Evolutionary conservation across 2,113 vertebrate genomes (phyloP), one percentile per base, ranked within the genome.

Genomic region (Seriola aureovittata): DNA sequence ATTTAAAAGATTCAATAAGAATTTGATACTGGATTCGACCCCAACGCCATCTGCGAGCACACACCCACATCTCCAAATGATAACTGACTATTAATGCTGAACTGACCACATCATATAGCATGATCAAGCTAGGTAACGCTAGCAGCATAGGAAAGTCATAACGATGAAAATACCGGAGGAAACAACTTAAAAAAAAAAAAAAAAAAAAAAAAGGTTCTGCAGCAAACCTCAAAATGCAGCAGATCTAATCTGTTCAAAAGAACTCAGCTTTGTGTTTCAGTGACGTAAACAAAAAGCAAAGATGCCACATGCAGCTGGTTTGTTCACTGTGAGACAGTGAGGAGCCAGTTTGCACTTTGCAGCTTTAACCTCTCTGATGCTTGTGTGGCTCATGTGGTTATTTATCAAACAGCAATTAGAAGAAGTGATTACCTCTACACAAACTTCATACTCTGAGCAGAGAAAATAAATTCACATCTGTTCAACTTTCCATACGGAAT

Each of bases 321-420:
- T 17, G 64, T 64, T 25, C 3, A 25, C n/a, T 4, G 59, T 0
- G 21, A 71, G n/a, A 10, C 29, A 29, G 29, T 29, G 21, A 50
- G 34, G 4, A 7, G 36, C 38, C 50, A 38, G 46, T 55, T 10
- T 82, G 69, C 72, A 85, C 57, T 80, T 82, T 29, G 75, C 44
- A 74, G 63, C 74, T 59, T 59, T 71, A 69, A 57, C 44, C 34
- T 65, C 44, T 7, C 44, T 29, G 46, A 23, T n/a, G 44, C 40
- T 66, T 1, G 4, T 34, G 66, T 29, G 46, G 62, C 72, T 84
- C 34, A 5, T 70, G 76, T 77, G 73, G 77, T 71, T 69, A 73
- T 71, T 85, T 65, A 78, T 86, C 65, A 82, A 82, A 75, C 16
- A 38, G 17, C 70, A 72, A 38, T 75, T 58, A 72, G n/a, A 55